phyloP scores from a whole-genome alignment of 2,797 vertebrate genomes.

The Pitangus sulphuratus region DNA sequence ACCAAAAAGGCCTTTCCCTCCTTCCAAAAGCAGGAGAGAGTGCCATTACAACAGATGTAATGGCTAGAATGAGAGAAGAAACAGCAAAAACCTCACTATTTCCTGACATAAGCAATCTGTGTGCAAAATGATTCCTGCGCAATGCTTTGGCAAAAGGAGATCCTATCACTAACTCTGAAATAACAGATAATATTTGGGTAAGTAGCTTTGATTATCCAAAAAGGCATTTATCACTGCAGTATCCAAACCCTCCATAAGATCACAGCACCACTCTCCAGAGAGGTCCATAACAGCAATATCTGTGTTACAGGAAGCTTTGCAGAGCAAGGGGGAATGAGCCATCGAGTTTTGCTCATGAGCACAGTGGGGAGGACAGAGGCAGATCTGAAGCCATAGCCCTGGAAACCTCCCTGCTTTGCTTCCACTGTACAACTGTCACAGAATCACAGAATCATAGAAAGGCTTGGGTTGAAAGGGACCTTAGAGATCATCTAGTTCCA shows the following conservation, averaged over 20 bases:
- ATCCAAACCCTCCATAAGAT: not conserved
- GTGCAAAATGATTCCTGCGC: slow-evolving; percentile 4
- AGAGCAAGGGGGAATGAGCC: not conserved
- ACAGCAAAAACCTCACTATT: not conserved
- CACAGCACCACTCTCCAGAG: not conserved
- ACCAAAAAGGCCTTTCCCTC: not conserved
- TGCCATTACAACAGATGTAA: not conserved
- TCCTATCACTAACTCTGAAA: not conserved
- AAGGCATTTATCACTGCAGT: not conserved
- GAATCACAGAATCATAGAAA: not conserved
- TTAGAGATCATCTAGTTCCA: not conserved
- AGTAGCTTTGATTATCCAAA: not conserved
- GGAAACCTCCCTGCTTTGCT: not conserved
- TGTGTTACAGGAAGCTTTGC: not conserved
- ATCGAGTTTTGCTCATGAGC: not conserved
- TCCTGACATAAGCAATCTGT: not conserved
- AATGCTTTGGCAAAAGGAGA: not conserved
- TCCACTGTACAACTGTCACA: not conserved
- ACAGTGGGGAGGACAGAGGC: not conserved
- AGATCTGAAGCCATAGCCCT: not conserved
- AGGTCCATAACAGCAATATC: not conserved
- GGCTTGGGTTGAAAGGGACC: not conserved
- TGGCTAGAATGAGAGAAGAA: not conserved
- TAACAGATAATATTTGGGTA: not conserved
- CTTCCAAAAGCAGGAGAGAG: not conserved